A percentile compares a stretch with the other conserved stretches of the same genome.
phyloP scores from a whole-genome alignment of 1,140 invertebrate species.

The Aphaenogaster floridana region DNA sequence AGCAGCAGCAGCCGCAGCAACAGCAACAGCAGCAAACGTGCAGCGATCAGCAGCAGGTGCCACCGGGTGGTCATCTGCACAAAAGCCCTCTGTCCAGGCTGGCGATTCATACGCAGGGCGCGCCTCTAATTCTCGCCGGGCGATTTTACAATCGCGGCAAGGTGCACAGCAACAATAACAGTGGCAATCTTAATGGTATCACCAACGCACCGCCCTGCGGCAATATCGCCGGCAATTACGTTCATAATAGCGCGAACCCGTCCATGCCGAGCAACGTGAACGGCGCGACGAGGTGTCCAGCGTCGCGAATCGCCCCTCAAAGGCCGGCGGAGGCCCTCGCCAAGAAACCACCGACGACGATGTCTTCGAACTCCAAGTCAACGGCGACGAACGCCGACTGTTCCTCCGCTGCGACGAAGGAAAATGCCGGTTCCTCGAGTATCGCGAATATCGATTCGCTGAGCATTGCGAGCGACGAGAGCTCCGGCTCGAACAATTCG shows the following conservation, averaged over 20 bases:
- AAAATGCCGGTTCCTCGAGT: constrained; percentile 59
- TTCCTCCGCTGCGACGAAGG: constrained; percentile 61
- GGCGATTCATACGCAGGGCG: constrained; percentile 92
- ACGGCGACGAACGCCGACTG: constrained; percentile 66
- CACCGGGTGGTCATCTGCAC: constrained; percentile 78
- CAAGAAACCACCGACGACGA: constrained; percentile 43
- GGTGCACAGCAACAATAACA: constrained; percentile 70
- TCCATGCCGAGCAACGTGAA: constrained; percentile 60
- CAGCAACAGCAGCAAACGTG: constrained; percentile 76
- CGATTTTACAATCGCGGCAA: constrained; percentile 84
- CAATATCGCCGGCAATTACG: constrained; percentile 32
- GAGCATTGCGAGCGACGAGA: constrained; percentile 92
- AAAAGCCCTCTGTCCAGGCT: constrained; percentile 89
- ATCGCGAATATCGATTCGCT: constrained; percentile 89
- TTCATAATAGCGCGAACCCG: constrained; percentile 6
- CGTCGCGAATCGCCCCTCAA: constrained; percentile 67
- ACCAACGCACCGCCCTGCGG: constrained; percentile 14
- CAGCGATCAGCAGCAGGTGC: constrained; percentile 71
- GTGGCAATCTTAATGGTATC: constrained; percentile 58
- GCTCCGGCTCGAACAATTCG: constrained; percentile 90
- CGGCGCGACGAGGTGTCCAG: constrained; percentile 41
- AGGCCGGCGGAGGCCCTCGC: constrained; percentile 63
- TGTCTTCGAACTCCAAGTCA: constrained; percentile 20
- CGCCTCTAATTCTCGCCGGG: constrained; percentile 91
- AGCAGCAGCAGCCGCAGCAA: constrained; percentile 73